These are phyloP conservation scores for Ectobius pallidus DNA, from an alignment of 2,888 invertebrate genomes.

Conservation along the genomic window DNA sequence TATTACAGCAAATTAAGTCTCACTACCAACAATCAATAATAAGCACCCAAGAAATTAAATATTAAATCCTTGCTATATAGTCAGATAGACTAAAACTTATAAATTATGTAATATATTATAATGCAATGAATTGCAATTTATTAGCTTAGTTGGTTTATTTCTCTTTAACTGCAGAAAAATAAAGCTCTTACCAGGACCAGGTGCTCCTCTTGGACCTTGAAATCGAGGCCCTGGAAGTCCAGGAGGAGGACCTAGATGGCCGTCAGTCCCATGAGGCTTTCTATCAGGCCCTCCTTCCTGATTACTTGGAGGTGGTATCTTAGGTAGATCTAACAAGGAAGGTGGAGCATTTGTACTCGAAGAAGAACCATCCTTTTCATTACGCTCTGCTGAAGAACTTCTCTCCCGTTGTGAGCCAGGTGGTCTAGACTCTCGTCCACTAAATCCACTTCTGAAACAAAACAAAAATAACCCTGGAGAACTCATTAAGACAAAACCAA, in stretches of 20 bases:
- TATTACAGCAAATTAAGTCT: too few relatives aligned
- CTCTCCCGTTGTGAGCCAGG: background rate
- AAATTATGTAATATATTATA: too few relatives aligned
- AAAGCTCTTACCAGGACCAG: slow-evolving; percentile 33
- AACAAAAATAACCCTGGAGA: background rate
- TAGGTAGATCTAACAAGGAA: slow-evolving; percentile 47
- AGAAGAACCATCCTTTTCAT: slow-evolving; percentile 15
- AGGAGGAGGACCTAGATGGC: slow-evolving; percentile 2
- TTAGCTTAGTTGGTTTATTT: too few relatives aligned
- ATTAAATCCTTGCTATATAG: too few relatives aligned
- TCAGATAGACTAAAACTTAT: too few relatives aligned
- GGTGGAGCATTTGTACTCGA: slow-evolving; percentile 50
- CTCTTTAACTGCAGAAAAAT: too few relatives aligned
- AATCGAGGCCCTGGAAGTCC: slow-evolving; percentile 20
- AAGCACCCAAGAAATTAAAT: too few relatives aligned
- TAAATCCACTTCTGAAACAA: slow-evolving; percentile 20
- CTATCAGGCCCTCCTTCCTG: slow-evolving; percentile 10
- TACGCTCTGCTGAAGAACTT: background rate
- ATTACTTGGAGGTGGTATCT: slow-evolving; percentile 38
- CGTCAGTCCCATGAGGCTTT: background rate
- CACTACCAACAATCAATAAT: too few relatives aligned
- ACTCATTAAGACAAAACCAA: too few relatives aligned
- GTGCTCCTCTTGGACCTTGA: slow-evolving; percentile 15
- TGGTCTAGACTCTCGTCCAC: slow-evolving; percentile 2
- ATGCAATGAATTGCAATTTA: too few relatives aligned